Evolutionary conservation across 2,113 vertebrate genomes (phyloP), one percentile per base, ranked within the genome.

Genomic region (Syngnathus floridae): DNA sequence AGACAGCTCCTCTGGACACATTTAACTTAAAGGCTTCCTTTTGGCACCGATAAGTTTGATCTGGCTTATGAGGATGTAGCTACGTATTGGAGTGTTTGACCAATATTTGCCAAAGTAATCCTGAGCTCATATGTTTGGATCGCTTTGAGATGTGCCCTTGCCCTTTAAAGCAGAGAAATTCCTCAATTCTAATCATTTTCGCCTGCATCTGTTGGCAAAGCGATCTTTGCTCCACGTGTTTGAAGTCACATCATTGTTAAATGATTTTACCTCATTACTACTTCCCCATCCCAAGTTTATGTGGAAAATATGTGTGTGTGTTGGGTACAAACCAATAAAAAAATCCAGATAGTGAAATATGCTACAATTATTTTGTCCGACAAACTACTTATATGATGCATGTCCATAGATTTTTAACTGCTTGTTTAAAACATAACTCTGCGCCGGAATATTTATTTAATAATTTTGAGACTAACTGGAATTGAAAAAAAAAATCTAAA

Each of bases 71-170:
- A 14, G 26, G 26, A 56, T 35, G 54, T 56, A 56, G 26, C 54
- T 56, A 35, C 22, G 54, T 56, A 56, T 56, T 31, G 54, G 54
- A 56, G 54, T 56, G 54, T 56, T 56, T 56, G 54, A 56, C 26
- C 7, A 56, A 56, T 56, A 56, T 56, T 56, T 56, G 54, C 54
- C 54, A 56, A 56, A 56, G 22, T 31, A 56, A 56, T 56, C 26
- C 26, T 35, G 26, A 56, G 26, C 26, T 35, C 54, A 56, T 56
- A 26, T 56, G 54, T 56, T 56, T 56, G 54, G 54, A 56, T 56
- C 13, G 16, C 26, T 5, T 56, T 14, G 54, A 56, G 26, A 56
- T 56, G 54, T 56, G 54, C 54, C 54, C 54, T 56, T 31, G 54
- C 54, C 54, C 54, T 56, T 56, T 56, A 56, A 56, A 56, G 14